These are phyloP conservation scores for Lipotes vexillifer DNA, from an alignment of 2,113 vertebrate species.

Conservation along the genomic window DNA sequence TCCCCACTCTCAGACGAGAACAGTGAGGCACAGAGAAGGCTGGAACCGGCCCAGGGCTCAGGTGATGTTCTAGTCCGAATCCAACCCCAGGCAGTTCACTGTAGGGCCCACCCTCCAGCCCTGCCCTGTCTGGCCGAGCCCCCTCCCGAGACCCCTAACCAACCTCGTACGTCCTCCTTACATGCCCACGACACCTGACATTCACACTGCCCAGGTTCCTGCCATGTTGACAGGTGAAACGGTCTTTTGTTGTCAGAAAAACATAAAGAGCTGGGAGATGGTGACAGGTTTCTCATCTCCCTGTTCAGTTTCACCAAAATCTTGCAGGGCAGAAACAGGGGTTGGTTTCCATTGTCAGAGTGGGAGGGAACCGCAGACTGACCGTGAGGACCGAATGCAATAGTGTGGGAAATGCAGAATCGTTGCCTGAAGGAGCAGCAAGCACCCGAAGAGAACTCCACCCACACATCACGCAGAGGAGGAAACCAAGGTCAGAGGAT, in stretches of 20 bases:
- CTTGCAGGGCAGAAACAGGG: neutral
- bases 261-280: fast-evolving
- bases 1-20: neutral
- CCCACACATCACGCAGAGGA: fast-evolving
- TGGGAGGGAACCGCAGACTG: fast-evolving
- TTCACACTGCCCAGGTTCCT: fast-evolving
- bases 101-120: neutral
- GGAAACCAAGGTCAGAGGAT: fast-evolving
- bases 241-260: fast-evolving
- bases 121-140: neutral
- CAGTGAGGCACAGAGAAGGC: neutral
- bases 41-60: neutral
- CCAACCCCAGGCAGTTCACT: neutral
- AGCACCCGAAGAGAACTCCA: fast-evolving
- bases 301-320: fast-evolving
- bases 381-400: fast-evolving
- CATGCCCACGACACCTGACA: fast-evolving
- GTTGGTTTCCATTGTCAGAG: fast-evolving
- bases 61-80: neutral
- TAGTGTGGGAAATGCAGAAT: fast-evolving
- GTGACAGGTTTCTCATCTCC: neutral
- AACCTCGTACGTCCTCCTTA: neutral
- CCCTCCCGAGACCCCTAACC: neutral
- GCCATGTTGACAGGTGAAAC: neutral
- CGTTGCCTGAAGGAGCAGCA: fast-evolving